Evolutionary conservation across 2,113 vertebrate genomes (phyloP).

Genomic region (Elaphurus davidianus): DNA sequence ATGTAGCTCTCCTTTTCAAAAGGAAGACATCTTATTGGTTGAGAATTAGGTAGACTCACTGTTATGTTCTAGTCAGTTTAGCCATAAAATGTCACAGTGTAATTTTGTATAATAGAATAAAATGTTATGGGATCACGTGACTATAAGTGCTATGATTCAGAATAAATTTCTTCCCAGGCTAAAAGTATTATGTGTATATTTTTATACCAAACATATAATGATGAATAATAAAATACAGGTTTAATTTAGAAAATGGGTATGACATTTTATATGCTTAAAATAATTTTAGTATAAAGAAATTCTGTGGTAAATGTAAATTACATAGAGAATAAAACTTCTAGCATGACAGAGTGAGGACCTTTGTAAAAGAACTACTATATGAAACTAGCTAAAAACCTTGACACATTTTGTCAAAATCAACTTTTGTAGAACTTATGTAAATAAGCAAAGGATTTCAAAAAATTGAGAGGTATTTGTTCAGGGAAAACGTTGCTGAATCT

Average conservation of each 20-base stretch:
- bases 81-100: background rate
- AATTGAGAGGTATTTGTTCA: background rate
- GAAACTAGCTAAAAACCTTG: background rate
- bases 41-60: background rate
- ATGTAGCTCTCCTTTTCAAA: background rate
- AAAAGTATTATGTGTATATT: background rate
- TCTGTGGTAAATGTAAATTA: background rate
- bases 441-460: background rate
- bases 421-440: background rate
- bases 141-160: background rate
- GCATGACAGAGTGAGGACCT: background rate
- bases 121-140: background rate
- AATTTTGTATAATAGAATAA: background rate
- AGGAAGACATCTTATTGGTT: background rate
- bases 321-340: background rate
- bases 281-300: background rate
- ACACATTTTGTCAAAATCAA: background rate
- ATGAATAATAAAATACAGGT: background rate
- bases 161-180: background rate
- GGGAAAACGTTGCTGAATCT: background rate
- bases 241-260: background rate
- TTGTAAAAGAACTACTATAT: background rate
- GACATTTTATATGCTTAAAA: background rate
- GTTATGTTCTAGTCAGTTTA: background rate
- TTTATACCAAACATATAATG: background rate